Evolutionary conservation across 2,113 vertebrate species (phyloP).

Genomic region (Dolichallabes microphthalmus): DNA sequence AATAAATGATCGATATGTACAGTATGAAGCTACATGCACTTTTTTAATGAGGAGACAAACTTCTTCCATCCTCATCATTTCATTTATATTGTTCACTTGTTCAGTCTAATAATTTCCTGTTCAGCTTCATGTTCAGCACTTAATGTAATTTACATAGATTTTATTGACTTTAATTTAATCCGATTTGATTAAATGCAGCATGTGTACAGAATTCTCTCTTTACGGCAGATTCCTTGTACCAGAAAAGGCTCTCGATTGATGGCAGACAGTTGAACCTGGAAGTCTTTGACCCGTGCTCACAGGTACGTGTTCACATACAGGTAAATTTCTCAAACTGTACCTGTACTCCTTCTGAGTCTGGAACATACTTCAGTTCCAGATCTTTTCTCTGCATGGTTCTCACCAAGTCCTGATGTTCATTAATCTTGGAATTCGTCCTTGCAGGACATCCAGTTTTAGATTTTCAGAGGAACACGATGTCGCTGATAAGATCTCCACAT

Average conservation of each 20-base stretch:
- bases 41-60: not conserved
- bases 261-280: slow-evolving; percentile 76
- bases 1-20: not conserved
- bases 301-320: slow-evolving; percentile 60
- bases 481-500: slow-evolving; percentile 32
- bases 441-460: not conserved
- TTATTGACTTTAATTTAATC: not conserved
- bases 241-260: slow-evolving; percentile 74
- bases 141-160: slow-evolving; percentile 14
- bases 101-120: slow-evolving; percentile 44
- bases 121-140: slow-evolving; percentile 43
- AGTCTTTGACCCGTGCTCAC: slow-evolving; percentile 75
- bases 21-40: not conserved
- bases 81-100: not conserved
- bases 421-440: slow-evolving; percentile 8
- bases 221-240: slow-evolving; percentile 71
- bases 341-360: slow-evolving; percentile 36
- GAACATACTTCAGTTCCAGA: not conserved
- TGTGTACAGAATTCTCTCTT: slow-evolving; percentile 27
- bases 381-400: not conserved
- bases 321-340: not conserved
- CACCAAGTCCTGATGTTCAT: not conserved
- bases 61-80: not conserved
- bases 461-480: slow-evolving; percentile 11
- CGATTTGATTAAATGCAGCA: slow-evolving; percentile 22